Conservation (phyloP, 2,888 invertebrate genomes). For the Eilema depressum region DNA sequence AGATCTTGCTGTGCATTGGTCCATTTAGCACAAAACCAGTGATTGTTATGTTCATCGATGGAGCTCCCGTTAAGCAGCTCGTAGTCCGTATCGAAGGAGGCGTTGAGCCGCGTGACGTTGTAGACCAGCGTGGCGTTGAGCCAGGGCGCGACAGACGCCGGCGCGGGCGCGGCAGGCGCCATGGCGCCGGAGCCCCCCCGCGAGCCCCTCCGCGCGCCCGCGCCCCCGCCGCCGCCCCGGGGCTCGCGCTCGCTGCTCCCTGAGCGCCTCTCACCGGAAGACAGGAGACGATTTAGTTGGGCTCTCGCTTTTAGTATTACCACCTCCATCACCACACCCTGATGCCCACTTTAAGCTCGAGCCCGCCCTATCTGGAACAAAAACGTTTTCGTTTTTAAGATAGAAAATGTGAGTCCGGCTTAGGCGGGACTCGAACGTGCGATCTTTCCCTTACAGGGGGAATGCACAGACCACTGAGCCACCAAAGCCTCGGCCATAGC, state of each 20-base stretch:
- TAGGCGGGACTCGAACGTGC: no score
- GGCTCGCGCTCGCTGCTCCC: constrained; percentile 58
- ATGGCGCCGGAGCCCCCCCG: constrained; percentile 73
- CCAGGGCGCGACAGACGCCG: constrained; percentile 82
- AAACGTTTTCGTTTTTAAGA: no score
- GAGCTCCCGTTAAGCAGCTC: constrained; percentile 81
- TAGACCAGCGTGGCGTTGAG: constrained; percentile 86
- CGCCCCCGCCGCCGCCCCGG: constrained; percentile 52
- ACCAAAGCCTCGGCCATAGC: no score
- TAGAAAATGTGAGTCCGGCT: no score
- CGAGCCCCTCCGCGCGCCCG: constrained; percentile 64
- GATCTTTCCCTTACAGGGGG: no score
- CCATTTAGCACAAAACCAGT: constrained; percentile 91
- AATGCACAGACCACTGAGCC: no score
- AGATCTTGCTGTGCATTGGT: constrained; percentile 93
- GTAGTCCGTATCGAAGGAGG: constrained; percentile 84
- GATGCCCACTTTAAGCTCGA: constrained; percentile 63
- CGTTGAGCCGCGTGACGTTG: constrained; percentile 84
- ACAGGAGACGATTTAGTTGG: constrained; percentile 88
- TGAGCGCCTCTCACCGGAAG: constrained; percentile 69
- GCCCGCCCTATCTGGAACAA: constrained; percentile 60
- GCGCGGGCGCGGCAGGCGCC: constrained; percentile 82
- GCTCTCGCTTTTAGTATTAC: constrained; percentile 88
- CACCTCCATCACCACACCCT: constrained; percentile 87
- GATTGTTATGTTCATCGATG: constrained; percentile 78